phyloP scores from a whole-genome alignment of 1,140 invertebrate species.

The Drosophila persimilis region DNA sequence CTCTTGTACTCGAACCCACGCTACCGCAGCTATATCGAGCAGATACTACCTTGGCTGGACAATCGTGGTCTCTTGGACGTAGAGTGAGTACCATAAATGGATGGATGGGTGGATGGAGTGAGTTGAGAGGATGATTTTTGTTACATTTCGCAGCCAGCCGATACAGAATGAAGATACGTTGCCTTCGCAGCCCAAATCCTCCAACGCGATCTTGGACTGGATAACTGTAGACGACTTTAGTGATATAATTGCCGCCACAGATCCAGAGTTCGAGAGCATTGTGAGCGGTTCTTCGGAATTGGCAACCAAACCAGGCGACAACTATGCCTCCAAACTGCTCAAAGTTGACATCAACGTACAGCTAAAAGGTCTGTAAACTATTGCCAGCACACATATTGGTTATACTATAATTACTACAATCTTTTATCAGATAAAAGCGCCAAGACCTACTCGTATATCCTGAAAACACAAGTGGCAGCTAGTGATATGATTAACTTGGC shows the following conservation, averaged over 20 bases:
- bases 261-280: conserved; percentile 50
- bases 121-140: neutral
- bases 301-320: conserved; percentile 51
- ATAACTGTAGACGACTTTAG: conserved; percentile 35
- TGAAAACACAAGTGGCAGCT: conserved; percentile 24
- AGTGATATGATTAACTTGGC: conserved; percentile 1
- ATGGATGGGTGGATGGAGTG: neutral
- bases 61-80: conserved; percentile 64
- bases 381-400: too few relatives aligned
- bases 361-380: conserved; percentile 29
- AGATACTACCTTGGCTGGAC: conserved; percentile 71
- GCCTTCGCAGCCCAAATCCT: neutral
- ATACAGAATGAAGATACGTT: neutral
- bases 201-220: conserved; percentile 25
- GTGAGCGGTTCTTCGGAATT: conserved; percentile 15
- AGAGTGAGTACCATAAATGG: conserved; percentile 40
- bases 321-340: conserved; percentile 30
- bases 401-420: too few relatives aligned
- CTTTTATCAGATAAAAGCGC: conserved; percentile 16
- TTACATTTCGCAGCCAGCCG: neutral
- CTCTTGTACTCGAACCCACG: conserved; percentile 55
- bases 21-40: conserved; percentile 47
- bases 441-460: conserved; percentile 39
- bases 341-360: conserved; percentile 39
- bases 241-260: conserved; percentile 28